Evolutionary conservation across 1,140 invertebrate species (phyloP).

Genomic region (Drosophila ercepeae): DNA sequence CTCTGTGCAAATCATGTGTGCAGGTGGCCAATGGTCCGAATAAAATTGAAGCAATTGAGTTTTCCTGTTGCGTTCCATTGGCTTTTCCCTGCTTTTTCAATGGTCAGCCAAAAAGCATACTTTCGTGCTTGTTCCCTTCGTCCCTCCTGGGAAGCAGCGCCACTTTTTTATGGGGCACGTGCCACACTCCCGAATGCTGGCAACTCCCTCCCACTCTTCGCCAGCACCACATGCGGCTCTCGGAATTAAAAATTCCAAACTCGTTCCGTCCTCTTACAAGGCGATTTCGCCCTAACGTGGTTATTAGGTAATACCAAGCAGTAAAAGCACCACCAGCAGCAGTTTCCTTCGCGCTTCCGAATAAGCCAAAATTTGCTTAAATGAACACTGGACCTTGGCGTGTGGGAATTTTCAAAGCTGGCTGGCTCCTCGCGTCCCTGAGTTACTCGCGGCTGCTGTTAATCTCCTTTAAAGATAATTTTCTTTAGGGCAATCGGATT

Average conservation of each 20-base stretch:
- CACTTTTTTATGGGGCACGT: slow-evolving; percentile 60
- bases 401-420: slow-evolving; percentile 28
- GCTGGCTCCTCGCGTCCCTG: too few relatives aligned
- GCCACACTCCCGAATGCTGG: slow-evolving; percentile 18
- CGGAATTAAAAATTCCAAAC: slow-evolving; percentile 75
- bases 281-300: slow-evolving; percentile 60
- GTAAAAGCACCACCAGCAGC: background rate
- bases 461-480: slow-evolving; percentile 47
- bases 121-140: slow-evolving; percentile 21
- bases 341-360: slow-evolving; percentile 10
- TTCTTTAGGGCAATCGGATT: background rate
- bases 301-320: slow-evolving; percentile 33
- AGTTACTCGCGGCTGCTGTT: slow-evolving; percentile 5
- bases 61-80: slow-evolving; percentile 11
- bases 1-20: slow-evolving; percentile 34
- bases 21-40: slow-evolving; percentile 50
- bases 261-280: slow-evolving; percentile 66
- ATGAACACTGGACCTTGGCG: slow-evolving; percentile 32
- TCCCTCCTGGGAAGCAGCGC: background rate
- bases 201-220: background rate
- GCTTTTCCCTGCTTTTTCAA: background rate
- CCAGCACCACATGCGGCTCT: slow-evolving; percentile 32
- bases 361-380: slow-evolving; percentile 56
- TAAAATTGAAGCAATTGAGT: slow-evolving; percentile 58
- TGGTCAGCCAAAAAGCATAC: slow-evolving; percentile 50